Percentiles rank a stretch among this genome's conserved stretches.
Conservation (phyloP, 2,888 invertebrate species). For the Pantelozetes paolii region DNA sequence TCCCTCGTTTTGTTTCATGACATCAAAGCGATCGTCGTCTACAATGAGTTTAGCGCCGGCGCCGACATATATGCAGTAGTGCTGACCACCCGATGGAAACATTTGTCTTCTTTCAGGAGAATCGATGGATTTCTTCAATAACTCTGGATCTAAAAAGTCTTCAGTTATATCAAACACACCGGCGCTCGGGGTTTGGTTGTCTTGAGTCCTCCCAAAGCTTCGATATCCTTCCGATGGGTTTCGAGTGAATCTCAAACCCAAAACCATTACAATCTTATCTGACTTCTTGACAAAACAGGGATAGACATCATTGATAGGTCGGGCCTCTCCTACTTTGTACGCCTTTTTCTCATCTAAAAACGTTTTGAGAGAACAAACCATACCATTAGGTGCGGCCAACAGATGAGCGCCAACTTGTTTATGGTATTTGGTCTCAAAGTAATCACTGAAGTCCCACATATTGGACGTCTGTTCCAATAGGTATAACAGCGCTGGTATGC, state of each 20-base stretch:
- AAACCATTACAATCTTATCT: no score
- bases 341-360: no score
- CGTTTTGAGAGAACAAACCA: no score
- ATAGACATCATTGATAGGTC: constrained; percentile 8
- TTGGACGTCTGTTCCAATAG: no score
- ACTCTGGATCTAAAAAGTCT: background rate
- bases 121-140: background rate
- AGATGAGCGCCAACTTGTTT: no score
- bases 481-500: no score
- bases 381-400: no score
- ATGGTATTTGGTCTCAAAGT: no score
- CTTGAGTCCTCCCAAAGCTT: background rate
- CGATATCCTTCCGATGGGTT: background rate
- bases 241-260: background rate
- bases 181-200: background rate
- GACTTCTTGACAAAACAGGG: no score
- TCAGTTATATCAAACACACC: background rate
- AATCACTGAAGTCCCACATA: no score
- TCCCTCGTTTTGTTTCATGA: background rate
- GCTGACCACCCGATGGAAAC: background rate
- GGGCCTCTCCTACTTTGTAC: no score
- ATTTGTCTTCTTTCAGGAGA: background rate
- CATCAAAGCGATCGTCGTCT: background rate
- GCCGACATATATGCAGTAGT: background rate
- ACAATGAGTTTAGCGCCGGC: background rate